Evolutionary conservation across 2,113 vertebrate genomes (phyloP).

Genomic region (Formicarius rufipectus): DNA sequence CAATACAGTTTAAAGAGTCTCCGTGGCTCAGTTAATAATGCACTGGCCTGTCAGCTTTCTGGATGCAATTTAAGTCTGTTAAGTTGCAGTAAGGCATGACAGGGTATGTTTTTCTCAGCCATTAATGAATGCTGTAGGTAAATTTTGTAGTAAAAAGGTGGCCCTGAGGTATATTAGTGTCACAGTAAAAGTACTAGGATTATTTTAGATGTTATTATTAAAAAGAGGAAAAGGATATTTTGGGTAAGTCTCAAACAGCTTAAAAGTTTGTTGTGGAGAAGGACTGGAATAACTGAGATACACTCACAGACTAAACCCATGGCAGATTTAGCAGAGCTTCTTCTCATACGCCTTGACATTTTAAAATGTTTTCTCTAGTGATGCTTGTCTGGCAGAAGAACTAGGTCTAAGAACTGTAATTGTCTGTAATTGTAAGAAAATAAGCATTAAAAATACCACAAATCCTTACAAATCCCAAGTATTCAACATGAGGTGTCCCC

Average conservation of each 20-base stretch:
- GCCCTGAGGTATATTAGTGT: conserved; percentile 12
- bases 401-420: neutral
- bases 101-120: conserved; percentile 55
- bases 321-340: neutral
- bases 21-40: conserved; percentile 56
- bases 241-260: neutral
- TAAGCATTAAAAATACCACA: neutral
- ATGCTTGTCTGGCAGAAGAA: neutral
- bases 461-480: neutral
- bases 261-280: neutral
- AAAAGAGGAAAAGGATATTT: neutral
- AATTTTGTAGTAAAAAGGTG: conserved; percentile 12
- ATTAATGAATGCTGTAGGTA: conserved; percentile 37
- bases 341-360: neutral
- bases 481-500: neutral
- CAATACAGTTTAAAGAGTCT: conserved; percentile 56
- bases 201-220: neutral
- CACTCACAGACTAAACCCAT: neutral
- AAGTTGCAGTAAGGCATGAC: conserved; percentile 51
- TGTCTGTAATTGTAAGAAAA: neutral
- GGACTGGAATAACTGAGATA: neutral
- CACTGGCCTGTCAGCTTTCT: conserved; percentile 38
- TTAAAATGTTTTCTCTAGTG: neutral
- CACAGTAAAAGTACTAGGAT: neutral
- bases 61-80: conserved; percentile 60